Evolutionary conservation across 2,797 vertebrate species (phyloP), one percentile per base, ranked within the genome.

Genomic region (Ataeniobius toweri): DNA sequence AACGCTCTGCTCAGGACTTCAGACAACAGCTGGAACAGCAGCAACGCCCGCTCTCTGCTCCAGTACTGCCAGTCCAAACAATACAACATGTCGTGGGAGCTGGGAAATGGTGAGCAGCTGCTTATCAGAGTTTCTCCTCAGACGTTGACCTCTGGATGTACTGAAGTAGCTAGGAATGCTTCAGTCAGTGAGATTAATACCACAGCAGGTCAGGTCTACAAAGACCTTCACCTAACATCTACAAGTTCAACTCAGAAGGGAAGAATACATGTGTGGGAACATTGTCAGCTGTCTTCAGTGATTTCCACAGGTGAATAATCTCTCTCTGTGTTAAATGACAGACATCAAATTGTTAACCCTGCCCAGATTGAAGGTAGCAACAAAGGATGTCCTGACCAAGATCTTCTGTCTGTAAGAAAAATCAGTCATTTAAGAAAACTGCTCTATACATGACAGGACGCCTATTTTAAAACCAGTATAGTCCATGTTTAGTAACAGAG

Each of bases 41-140:
- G 93, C 0, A 99, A 99, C 0, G 97, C 98, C 5, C 82, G 71
- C 78, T 53, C 74, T 0, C 94, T 99, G 73, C 91, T 99, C 79
- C 87, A 88, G 75, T 99, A 99, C 92, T 98, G 97, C 0, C 84
- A 96, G 76, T 96, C 92, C 1, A 94, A 65, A 80, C 75, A 80
- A 0, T 99, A 98, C 86, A 83, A 78, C 76, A 94, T 98, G 90
- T 96, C 96, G 77, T 99, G 98, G 98, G 98, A 99, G 92, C 96
- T 99, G 0, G 98, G 98, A 22, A 99, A 99, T 1, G 98, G 89
- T 92, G 50, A 20, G 48, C 24, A 22, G 24, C 61, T 9, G 6
- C 74, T 48, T 39, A 36, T 16, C 26, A 18, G 6, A 46, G 55
- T 46, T n/a, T 4, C 36, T 6, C 24, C 51, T 14, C 51, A 41